Conservation (phyloP, 2,113 vertebrate species). For the Seriola aureovittata region DNA sequence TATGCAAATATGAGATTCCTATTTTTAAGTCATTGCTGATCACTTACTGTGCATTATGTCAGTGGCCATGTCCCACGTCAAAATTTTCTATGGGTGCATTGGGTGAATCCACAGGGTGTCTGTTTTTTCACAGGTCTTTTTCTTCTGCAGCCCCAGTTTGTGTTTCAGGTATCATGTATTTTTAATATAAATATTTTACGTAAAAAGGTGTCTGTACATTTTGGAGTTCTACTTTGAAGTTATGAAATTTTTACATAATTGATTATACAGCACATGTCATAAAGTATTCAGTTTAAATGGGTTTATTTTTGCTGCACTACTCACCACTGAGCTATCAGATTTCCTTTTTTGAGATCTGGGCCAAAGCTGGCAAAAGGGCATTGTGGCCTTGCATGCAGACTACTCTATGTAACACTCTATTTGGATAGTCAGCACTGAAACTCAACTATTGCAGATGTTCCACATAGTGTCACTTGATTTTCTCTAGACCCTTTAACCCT, state of each 20-base stretch:
- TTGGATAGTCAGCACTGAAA: conserved; percentile 43
- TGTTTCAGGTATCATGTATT: background rate
- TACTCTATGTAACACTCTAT: conserved; percentile 37
- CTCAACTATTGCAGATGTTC: conserved; percentile 38
- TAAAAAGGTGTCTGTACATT: background rate
- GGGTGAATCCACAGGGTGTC: background rate
- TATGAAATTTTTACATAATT: background rate
- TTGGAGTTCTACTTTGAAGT: background rate
- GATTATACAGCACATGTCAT: background rate
- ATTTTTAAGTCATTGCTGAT: background rate
- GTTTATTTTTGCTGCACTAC: conserved; percentile 51
- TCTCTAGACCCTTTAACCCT: conserved; percentile 3
- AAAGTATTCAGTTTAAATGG: conserved; percentile 11
- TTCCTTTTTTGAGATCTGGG: conserved; percentile 34
- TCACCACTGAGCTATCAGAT: conserved; percentile 34
- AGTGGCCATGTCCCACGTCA: background rate
- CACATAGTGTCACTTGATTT: conserved; percentile 37
- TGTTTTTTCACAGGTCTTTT: background rate
- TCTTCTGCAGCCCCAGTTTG: background rate
- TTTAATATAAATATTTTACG: background rate
- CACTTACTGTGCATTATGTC: background rate
- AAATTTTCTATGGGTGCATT: background rate
- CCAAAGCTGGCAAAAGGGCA: conserved; percentile 59
- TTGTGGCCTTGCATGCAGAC: conserved; percentile 57
- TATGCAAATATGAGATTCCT: background rate